These are phyloP conservation scores for Pseudoatta argentina DNA, from an alignment of 1,140 invertebrate genomes.

Conservation along the genomic window DNA sequence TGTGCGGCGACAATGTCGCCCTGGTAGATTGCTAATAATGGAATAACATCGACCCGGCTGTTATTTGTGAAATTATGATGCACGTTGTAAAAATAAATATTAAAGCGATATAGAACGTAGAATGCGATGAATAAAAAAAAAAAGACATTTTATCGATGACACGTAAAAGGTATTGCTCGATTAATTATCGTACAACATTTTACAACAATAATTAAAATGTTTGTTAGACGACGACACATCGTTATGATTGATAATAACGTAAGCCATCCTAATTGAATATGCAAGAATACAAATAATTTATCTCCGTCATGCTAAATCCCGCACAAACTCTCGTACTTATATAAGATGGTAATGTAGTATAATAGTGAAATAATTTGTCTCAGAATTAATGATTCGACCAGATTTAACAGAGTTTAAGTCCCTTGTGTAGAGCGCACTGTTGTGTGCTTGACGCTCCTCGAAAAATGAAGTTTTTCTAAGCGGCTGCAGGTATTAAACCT, in stretches of 20 bases:
- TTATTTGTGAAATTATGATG: conserved; percentile 46
- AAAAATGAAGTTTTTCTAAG: conserved; percentile 53
- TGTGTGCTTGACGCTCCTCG: not conserved
- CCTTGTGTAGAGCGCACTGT: not conserved
- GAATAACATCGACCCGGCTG: conserved; percentile 12
- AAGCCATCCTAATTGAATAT: conserved; percentile 8
- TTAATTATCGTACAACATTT: conserved; percentile 16
- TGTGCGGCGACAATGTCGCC: conserved; percentile 7
- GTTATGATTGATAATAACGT: conserved; percentile 23
- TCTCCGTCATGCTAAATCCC: conserved; percentile 12
- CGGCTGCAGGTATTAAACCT: conserved; percentile 46
- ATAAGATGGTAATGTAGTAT: conserved; percentile 28
- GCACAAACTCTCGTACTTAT: not conserved
- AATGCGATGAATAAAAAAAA: conserved; percentile 1
- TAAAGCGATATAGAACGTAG: conserved; percentile 4
- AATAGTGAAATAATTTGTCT: conserved; percentile 41
- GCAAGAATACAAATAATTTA: conserved; percentile 34
- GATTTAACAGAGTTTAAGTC: conserved; percentile 34
- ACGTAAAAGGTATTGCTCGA: not conserved
- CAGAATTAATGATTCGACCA: conserved; percentile 46
- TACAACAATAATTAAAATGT: conserved; percentile 1
- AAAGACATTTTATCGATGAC: not conserved
- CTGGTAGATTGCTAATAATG: conserved; percentile 53
- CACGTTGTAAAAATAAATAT: conserved; percentile 43
- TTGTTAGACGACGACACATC: not conserved